Evolutionary conservation across 2,797 vertebrate genomes (phyloP).

Genomic region (Eulemur rubriventer): DNA sequence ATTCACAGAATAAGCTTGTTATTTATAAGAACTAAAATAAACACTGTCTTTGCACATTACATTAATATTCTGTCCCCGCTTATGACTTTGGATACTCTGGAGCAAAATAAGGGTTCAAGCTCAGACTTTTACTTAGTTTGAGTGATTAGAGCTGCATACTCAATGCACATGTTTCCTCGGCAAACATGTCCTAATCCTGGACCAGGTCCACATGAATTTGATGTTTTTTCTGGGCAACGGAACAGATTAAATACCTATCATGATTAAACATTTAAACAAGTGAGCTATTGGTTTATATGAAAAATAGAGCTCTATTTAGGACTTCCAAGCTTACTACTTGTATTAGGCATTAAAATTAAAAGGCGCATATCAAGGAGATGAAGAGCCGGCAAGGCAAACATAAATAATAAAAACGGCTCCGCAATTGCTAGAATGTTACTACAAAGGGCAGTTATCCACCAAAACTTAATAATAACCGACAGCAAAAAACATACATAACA

Average conservation of each 20-base stretch:
- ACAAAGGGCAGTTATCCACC: background rate
- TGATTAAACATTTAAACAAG: conserved; percentile 52
- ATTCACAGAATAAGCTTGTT: background rate
- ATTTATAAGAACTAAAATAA: conserved; percentile 35
- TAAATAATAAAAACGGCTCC: background rate
- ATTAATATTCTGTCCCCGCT: background rate
- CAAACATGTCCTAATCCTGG: background rate
- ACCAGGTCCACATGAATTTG: background rate
- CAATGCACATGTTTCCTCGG: conserved; percentile 14
- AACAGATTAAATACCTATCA: background rate
- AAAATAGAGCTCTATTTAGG: conserved; percentile 2
- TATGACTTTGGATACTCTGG: background rate
- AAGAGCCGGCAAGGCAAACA: background rate
- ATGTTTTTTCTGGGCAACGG: background rate
- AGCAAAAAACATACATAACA: background rate
- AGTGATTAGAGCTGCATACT: background rate
- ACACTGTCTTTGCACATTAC: background rate
- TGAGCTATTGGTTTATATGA: background rate
- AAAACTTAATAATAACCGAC: background rate
- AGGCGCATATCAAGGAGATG: background rate
- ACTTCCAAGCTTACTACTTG: background rate
- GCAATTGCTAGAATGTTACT: background rate
- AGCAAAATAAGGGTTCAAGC: background rate
- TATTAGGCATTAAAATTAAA: conserved; percentile 8
- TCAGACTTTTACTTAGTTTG: background rate